A percentile compares a stretch with the other conserved stretches of the same genome.
These are phyloP conservation scores for Dasyornis broadbenti DNA, from an alignment of 2,113 vertebrate species.

Conservation along the genomic window DNA sequence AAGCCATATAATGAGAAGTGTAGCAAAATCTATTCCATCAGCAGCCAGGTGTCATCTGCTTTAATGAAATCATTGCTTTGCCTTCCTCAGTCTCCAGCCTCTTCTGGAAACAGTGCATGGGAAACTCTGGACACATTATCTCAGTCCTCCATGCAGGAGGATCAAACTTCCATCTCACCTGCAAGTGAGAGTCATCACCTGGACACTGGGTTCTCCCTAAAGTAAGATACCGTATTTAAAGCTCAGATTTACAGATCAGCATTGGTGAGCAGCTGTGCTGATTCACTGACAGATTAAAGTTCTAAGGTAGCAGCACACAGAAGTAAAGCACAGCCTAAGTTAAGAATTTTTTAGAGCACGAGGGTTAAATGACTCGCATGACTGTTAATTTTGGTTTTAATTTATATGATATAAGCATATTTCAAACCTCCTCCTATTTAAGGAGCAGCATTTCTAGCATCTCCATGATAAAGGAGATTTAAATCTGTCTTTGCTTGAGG, in stretches of 20 bases:
- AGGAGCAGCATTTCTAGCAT: neutral
- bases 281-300: neutral
- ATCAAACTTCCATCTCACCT: neutral
- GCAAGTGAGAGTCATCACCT: slow-evolving; percentile 17
- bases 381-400: neutral
- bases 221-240: slow-evolving; percentile 70
- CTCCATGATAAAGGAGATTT: neutral
- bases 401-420: neutral
- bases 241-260: neutral
- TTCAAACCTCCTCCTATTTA: neutral
- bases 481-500: neutral
- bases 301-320: neutral
- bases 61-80: slow-evolving; percentile 86
- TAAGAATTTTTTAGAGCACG: neutral
- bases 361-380: neutral
- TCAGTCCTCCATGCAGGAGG: slow-evolving; percentile 20
- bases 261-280: neutral
- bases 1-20: slow-evolving; percentile 59
- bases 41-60: slow-evolving; percentile 86
- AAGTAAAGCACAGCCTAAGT: neutral
- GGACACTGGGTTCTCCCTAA: slow-evolving; percentile 87
- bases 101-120: slow-evolving; percentile 38
- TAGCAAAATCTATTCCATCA: slow-evolving; percentile 85
- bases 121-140: neutral
- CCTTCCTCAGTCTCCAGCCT: slow-evolving; percentile 64